Base-by-base conservation (phyloP, 2,888 invertebrate genomes). In the Plagiodera versicolora region DNA sequence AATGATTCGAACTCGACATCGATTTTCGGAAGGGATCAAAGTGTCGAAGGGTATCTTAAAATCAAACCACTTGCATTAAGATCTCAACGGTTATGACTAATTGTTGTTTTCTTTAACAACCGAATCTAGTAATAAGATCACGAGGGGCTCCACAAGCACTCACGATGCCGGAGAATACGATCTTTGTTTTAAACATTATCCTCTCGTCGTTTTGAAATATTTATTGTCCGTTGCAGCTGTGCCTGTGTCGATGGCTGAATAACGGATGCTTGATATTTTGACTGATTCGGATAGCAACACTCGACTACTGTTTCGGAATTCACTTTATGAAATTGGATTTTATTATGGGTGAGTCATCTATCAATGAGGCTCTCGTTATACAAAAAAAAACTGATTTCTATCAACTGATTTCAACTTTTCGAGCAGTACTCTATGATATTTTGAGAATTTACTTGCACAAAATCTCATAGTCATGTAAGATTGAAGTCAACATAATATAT, bases 121-220 rank as follows among this genome's bases (percentile, higher is more conserved):
- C 50, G 58, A 61, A 61, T 61, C 61, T 58, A 61, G 53, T 18
- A 61, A 61, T 50, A 53, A 61, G 61, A 61, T 61, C 61, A 61
- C 53, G 61, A 61, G 58, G 55, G 60, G 53, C 50, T 51, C 20
- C 45, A 28, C 30, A 18, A 44, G 54, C 51, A 61, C 63, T 53
- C 44, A 53, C 44, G 17, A 44, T 28, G 24, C 20, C 44, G 16
- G 16, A 53, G 53, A 68, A 67, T 65, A 57, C 61, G 63, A 64
- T 67, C 68, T 66, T 72, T 70, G 70, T 72, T 70, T 68, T 64
- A 65, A 65, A 69, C 65, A 63, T 66, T 66, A 44, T 67, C 64
- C 69, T 69, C 70, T 70, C 70, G 67, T 64, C 63, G 65, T 64
- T 69, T 71, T 68, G 72, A 72, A 69, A 72, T 71, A 68, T 71